Evolutionary conservation across 1,140 invertebrate genomes (phyloP).

Genomic region (Cherax quadricarinatus): DNA sequence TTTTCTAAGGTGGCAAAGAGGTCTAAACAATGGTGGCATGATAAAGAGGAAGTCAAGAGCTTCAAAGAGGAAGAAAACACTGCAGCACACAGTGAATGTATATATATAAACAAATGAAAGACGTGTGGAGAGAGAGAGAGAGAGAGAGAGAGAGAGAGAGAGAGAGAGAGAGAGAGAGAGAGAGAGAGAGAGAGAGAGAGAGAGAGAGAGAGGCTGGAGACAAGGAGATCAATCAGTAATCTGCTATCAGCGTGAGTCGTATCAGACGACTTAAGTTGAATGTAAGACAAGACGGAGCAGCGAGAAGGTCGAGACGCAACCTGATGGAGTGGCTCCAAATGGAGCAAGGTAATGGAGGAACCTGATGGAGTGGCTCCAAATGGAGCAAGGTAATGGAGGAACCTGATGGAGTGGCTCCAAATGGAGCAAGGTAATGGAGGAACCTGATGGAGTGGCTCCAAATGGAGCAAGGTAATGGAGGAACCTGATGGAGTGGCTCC

Average conservation of each 20-base stretch:
- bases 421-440: no score
- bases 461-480: no score
- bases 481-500: no score
- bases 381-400: neutral
- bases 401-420: no score
- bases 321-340: neutral
- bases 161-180: conserved; percentile 3
- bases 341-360: neutral
- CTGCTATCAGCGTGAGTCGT: no score
- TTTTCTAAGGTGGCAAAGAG: no score
- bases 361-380: neutral
- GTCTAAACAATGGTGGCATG: no score
- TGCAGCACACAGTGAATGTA: no score
- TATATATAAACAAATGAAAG: neutral
- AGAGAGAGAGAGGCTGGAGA: neutral
- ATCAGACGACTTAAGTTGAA: neutral
- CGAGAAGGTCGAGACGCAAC: neutral
- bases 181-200: neutral
- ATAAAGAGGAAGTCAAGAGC: no score
- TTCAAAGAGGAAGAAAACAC: no score
- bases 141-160: conserved; percentile 3
- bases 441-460: no score
- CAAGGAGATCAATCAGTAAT: no score
- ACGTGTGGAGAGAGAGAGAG: neutral
- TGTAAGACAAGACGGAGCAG: neutral